Evolutionary conservation across 2,113 vertebrate species (phyloP), one percentile per base, ranked within the genome.

Genomic region (Poeciliopsis retropinna): DNA sequence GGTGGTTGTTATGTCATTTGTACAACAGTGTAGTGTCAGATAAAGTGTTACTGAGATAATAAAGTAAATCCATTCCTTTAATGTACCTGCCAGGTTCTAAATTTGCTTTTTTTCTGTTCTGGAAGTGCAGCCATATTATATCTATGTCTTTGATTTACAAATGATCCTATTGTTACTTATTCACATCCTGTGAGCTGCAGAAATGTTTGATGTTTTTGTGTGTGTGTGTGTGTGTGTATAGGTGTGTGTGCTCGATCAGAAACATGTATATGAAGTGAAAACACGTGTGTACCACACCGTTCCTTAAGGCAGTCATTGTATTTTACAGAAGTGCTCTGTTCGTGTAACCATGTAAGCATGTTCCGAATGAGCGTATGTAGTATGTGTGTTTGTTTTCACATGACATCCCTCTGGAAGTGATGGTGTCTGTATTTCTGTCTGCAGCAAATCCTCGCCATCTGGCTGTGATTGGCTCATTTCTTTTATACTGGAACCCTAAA

Each of bases 401-500:
- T 60, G 65, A 70, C 54, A 31, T 75, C 73, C 32, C 62, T 9
- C 29, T 84, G 67, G 81, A 83, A 79, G 87, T 82, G 89, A 86
- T 83, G 76, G 78, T 84, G 79, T 87, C 64, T 73, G 81, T 79
- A 57, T 57, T 57, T 57, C 51, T 57, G 77, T 85, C 72, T 78
- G 44, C 28, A 65, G 74, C 78, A 86, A 91, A 91, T 86, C 85
- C 74, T 86, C 85, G 51, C 79, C 93, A 94, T 93, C 92, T 94
- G 93, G 91, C 90, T 93, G 71, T 78, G 86, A 83, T 94, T 88
- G 87, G 73, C 73, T 84, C 72, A 72, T 91, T 90, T 90, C 54
- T 94, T 92, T 91, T 89, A 92, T 83, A 83, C 88, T 82, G 62
- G 41, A 88, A 82, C 87, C 80, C 86, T 89, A 89, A 94, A 94